phyloP scores from a whole-genome alignment of 2,797 vertebrate species.

The Hoplostethus atlanticus region DNA sequence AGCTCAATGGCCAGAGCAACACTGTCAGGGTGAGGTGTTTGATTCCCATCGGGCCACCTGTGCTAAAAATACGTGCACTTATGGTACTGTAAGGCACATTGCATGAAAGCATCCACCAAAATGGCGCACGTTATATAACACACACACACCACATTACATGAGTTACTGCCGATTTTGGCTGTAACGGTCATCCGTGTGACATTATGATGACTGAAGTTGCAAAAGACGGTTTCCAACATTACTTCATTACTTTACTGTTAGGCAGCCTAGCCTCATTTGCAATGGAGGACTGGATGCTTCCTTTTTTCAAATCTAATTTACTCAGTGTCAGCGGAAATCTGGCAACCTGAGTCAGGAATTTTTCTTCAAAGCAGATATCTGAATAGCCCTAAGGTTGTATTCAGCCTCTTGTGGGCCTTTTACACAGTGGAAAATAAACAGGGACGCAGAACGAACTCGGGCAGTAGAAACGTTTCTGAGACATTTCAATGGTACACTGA shows the following conservation, averaged over 20 bases:
- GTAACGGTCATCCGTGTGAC: conserved; percentile 25
- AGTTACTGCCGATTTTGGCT: conserved; percentile 33
- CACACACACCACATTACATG: conserved; percentile 18
- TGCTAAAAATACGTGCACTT: conserved; percentile 21
- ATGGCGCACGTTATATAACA: conserved; percentile 42
- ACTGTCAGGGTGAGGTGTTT: neutral
- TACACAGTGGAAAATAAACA: conserved; percentile 22
- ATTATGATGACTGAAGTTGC: conserved; percentile 5
- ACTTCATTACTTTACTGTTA: conserved; percentile 10
- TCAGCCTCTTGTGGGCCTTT: neutral
- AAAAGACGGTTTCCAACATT: neutral
- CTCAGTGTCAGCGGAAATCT: conserved; percentile 54
- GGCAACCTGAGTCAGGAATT: conserved; percentile 50
- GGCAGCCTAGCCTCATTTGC: conserved; percentile 39
- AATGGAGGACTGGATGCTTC: conserved; percentile 33
- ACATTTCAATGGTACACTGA: conserved; percentile 24
- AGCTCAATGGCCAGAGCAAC: neutral
- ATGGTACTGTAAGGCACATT: conserved; percentile 8
- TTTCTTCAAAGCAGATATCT: conserved; percentile 48
- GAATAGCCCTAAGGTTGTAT: conserved; percentile 37
- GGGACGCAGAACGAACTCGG: conserved; percentile 9
- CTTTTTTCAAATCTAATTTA: conserved; percentile 48
- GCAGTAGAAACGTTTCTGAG: conserved; percentile 3
- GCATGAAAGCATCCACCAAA: conserved; percentile 39
- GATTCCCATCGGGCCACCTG: neutral